These are phyloP conservation scores for Lithophane socia DNA, from an alignment of 2,888 invertebrate genomes.

Conservation along the genomic window DNA sequence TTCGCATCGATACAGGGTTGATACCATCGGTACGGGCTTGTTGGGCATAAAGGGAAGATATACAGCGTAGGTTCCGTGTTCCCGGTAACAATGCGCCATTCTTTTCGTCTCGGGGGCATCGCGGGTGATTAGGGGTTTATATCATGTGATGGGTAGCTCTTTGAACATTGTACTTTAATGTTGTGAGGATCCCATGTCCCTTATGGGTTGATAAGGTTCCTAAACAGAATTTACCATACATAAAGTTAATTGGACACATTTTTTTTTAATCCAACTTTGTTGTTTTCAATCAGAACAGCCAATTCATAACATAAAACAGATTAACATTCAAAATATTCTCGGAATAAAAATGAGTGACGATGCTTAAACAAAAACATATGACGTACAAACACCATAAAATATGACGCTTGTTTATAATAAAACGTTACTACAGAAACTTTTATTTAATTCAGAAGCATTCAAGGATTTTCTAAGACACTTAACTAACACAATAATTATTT, in stretches of 20 bases:
- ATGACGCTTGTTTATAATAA: slow-evolving; percentile 53
- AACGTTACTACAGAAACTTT: slow-evolving; percentile 35
- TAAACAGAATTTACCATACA: not conserved
- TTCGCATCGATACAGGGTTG: slow-evolving; percentile 58
- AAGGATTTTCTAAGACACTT: slow-evolving; percentile 21
- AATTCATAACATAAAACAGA: not conserved
- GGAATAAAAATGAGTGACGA: slow-evolving; percentile 38
- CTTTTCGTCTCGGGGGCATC: slow-evolving; percentile 37
- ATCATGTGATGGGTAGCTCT: slow-evolving; percentile 22
- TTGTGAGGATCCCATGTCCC: slow-evolving; percentile 15
- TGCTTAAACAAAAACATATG: slow-evolving; percentile 37
- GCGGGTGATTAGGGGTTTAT: slow-evolving; percentile 46
- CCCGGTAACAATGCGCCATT: slow-evolving; percentile 48
- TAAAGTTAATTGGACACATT: not conserved
- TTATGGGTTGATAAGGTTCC: not conserved
- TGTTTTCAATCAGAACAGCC: not conserved
- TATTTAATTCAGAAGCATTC: slow-evolving; percentile 35
- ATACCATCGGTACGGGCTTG: slow-evolving; percentile 45
- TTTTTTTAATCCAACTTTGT: no score
- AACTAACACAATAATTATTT: slow-evolving; percentile 16
- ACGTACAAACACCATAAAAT: slow-evolving; percentile 39
- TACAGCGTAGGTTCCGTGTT: slow-evolving; percentile 45
- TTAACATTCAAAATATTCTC: not conserved
- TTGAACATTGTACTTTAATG: slow-evolving; percentile 35
- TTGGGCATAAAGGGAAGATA: slow-evolving; percentile 42